Evolutionary conservation across 2,113 vertebrate species (phyloP), one percentile per base, ranked within the genome.

Genomic region (Brachirus orientalis): DNA sequence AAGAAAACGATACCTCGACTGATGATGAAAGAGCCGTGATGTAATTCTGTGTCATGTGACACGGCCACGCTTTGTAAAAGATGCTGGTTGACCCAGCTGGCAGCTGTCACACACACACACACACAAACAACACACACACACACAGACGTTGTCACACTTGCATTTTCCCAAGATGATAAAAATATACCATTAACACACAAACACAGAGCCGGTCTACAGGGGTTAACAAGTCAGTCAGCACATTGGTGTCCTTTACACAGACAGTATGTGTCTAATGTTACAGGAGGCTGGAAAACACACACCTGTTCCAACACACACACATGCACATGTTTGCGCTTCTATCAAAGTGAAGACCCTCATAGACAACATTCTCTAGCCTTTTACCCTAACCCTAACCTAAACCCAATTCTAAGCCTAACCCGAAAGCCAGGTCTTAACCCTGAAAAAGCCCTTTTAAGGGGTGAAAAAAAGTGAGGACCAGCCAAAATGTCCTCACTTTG

Each of bases 161-260:
- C 57, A 33, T 64, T 67, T 66, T 70, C 63, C 45, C 47, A 67
- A 60, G 72, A 45, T 0, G 3, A 44, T 44, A 65, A 55, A 71
- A 54, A 72, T 50, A 71, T 13, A 60, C 35, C 7, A 8, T 8
- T 33, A 19, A 46, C 13, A 7, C 45, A 18, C 14, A 36, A 47
- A 50, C 51, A 19, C 22, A 44, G 40, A 50, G 18, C 9, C n/a
- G 17, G 9, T 16, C 46, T 19, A 18, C 16, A 33, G 75, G 78
- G 54, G 48, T 50, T 17, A 56, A 46, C 35, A 3, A 10, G 63
- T 77, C 63, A 19, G 60, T 83, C 74, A 64, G 82, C 79, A 67
- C 43, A 41, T 50, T 44, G 63, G 83, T 85, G 60, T 85, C 72
- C 72, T 79, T 85, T 83, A 79, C 80, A 81, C 54, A 40, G 20